These are phyloP conservation scores for Hemaris fuciformis DNA, from an alignment of 2,888 invertebrate species.

Conservation along the genomic window DNA sequence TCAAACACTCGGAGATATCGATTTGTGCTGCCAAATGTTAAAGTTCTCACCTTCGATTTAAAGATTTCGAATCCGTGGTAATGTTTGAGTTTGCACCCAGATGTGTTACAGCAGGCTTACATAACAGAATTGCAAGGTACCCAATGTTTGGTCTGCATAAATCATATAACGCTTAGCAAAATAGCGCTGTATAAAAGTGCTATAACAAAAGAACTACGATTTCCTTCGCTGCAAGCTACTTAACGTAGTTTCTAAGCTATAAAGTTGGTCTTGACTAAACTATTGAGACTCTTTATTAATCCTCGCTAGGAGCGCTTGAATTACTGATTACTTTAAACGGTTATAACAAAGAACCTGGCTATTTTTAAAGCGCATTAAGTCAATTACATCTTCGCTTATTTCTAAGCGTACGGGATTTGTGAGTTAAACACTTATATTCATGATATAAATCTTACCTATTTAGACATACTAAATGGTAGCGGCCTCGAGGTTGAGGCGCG, in stretches of 20 bases:
- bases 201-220: not conserved
- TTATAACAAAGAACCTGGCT: not conserved
- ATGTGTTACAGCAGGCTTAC: too few relatives aligned
- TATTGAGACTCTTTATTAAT: not conserved
- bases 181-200: not conserved
- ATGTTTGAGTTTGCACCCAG: too few relatives aligned
- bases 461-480: too few relatives aligned
- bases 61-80: not conserved
- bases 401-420: too few relatives aligned
- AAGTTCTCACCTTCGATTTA: not conserved
- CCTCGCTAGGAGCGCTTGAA: not conserved
- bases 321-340: not conserved
- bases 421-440: too few relatives aligned
- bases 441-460: too few relatives aligned
- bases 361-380: not conserved
- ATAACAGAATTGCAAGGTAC: too few relatives aligned
- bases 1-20: not conserved
- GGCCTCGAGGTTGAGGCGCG: too few relatives aligned
- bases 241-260: not conserved
- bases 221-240: not conserved
- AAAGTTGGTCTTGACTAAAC: not conserved
- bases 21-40: not conserved
- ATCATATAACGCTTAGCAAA: too few relatives aligned
- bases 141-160: too few relatives aligned
- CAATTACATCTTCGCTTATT: not conserved